These are phyloP conservation scores for Drosophila yakuba DNA, from an alignment of 1,140 invertebrate genomes.

Conservation along the genomic window DNA sequence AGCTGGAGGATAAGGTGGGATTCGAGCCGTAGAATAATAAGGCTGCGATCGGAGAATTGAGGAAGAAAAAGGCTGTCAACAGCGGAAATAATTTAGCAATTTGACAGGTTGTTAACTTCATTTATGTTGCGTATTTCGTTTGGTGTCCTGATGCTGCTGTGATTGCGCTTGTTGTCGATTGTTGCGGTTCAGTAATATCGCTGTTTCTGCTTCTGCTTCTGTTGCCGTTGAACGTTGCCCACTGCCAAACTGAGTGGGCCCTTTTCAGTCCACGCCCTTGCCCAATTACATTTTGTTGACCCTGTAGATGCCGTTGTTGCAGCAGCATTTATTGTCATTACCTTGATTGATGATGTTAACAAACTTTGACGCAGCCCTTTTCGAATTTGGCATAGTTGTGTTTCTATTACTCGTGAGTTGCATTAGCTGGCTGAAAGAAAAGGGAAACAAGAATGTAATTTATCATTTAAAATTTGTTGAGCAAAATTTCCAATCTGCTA, in stretches of 20 bases:
- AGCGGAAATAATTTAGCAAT: slow-evolving; percentile 85
- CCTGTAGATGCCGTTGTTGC: slow-evolving; percentile 28
- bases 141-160: slow-evolving; percentile 41
- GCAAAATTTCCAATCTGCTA: neutral
- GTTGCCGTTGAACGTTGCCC: slow-evolving; percentile 29
- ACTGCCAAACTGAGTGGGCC: slow-evolving; percentile 50
- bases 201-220: neutral
- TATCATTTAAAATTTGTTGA: slow-evolving; percentile 38
- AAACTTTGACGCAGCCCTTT: slow-evolving; percentile 41
- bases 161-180: slow-evolving; percentile 26
- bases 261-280: slow-evolving; percentile 31
- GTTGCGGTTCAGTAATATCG: slow-evolving; percentile 20
- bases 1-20: slow-evolving; percentile 12
- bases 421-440: slow-evolving; percentile 42
- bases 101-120: slow-evolving; percentile 84
- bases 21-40: slow-evolving; percentile 14
- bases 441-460: slow-evolving; percentile 13
- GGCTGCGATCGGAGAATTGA: slow-evolving; percentile 65
- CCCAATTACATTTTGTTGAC: slow-evolving; percentile 67
- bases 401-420: slow-evolving; percentile 48
- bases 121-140: slow-evolving; percentile 80
- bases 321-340: slow-evolving; percentile 8
- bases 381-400: slow-evolving; percentile 64
- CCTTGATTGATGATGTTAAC: slow-evolving; percentile 39
- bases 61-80: slow-evolving; percentile 84